phyloP scores from a whole-genome alignment of 2,113 vertebrate genomes.

The Myocastor coypus region DNA sequence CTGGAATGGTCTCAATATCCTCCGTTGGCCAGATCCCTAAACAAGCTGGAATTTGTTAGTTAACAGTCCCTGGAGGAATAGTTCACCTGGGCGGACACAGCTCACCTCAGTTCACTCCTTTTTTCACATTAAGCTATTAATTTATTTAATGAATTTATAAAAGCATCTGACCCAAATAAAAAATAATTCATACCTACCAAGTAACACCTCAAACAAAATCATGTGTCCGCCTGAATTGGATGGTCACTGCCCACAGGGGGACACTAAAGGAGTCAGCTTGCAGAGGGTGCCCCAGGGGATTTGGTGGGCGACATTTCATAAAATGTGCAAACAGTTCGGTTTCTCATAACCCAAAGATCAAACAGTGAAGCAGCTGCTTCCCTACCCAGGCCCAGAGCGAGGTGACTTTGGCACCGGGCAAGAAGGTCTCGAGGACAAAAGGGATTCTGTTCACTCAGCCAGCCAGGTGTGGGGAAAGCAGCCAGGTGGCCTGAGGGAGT shows the following conservation, averaged over 20 bases:
- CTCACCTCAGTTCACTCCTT: not conserved
- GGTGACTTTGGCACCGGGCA: not conserved
- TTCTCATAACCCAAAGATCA: not conserved
- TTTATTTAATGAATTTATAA: not conserved
- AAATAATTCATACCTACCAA: constrained; percentile 22
- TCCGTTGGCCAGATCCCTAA: not conserved
- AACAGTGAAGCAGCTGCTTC: not conserved
- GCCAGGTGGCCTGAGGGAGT: not conserved
- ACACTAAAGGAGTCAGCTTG: not conserved
- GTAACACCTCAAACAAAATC: not conserved
- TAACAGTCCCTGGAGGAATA: not conserved
- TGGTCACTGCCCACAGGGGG: not conserved
- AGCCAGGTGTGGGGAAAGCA: not conserved
- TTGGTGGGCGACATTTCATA: not conserved
- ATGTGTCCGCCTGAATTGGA: not conserved
- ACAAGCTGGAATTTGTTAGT: not conserved
- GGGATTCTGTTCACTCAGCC: not conserved
- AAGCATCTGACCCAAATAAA: not conserved
- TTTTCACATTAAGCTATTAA: not conserved
- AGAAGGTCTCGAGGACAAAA: constrained; percentile 54
- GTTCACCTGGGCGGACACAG: not conserved
- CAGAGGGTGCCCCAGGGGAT: accelerated
- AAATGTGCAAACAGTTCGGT: not conserved
- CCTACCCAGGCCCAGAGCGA: not conserved
- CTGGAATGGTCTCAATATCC: no score